These are phyloP conservation scores for Burhinus bistriatus DNA, from an alignment of 2,113 vertebrate genomes.

Conservation along the genomic window DNA sequence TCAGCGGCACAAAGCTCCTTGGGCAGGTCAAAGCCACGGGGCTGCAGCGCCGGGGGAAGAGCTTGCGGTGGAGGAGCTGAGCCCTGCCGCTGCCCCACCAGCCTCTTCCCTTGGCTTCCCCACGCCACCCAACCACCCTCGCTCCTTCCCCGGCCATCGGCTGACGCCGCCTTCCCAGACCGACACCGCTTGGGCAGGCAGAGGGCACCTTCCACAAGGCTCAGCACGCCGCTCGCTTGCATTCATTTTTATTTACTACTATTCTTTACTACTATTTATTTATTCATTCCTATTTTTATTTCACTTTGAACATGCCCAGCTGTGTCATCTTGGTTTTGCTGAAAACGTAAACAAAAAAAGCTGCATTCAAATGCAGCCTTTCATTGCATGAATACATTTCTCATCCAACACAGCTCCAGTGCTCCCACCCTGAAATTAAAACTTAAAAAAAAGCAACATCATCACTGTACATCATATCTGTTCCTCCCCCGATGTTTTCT, in stretches of 20 bases:
- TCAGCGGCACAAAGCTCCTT: rapidly evolving
- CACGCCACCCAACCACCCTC: rapidly evolving
- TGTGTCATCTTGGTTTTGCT: conserved; percentile 64
- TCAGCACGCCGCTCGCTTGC: background rate
- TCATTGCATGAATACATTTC: conserved; percentile 35
- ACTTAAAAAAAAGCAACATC: background rate
- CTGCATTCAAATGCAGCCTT: conserved; percentile 27
- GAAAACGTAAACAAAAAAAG: conserved; percentile 59
- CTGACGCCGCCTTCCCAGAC: background rate
- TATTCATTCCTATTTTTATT: conserved; percentile 62
- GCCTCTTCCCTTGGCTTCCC: background rate
- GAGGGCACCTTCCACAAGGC: background rate
- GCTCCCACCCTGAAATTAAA: conserved; percentile 37
- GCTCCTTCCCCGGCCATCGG: background rate
- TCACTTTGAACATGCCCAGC: conserved; percentile 63
- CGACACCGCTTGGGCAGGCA: rapidly evolving
- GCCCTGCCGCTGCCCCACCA: background rate
- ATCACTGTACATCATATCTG: background rate
- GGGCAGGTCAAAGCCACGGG: background rate
- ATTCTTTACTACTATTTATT: conserved; percentile 64
- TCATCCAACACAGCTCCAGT: background rate
- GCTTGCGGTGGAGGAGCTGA: background rate
- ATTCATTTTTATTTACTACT: conserved; percentile 54
- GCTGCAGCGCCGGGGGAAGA: rapidly evolving
- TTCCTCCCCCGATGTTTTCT: background rate